Percentiles rank a stretch among this genome's conserved stretches.
Evolutionary conservation across 2,888 invertebrate genomes (phyloP).

Genomic region (Pristionchus arcanus): DNA sequence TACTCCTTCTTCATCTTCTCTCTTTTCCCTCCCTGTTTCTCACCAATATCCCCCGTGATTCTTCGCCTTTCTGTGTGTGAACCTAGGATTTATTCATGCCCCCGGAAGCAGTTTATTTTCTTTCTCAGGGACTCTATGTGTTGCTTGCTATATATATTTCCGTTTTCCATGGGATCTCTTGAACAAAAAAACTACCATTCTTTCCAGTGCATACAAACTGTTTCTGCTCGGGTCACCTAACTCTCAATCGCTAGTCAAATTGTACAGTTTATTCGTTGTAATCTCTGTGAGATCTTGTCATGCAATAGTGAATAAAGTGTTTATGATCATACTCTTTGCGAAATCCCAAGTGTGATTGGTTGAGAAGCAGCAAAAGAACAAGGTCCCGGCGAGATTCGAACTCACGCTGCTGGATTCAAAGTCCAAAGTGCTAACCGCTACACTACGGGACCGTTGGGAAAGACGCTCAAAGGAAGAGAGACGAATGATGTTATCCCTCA

Average conservation of each 20-base stretch:
- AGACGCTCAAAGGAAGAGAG: background rate
- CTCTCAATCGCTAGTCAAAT: conserved; percentile 29
- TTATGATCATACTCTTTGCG: background rate
- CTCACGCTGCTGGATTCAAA: conserved; percentile 43
- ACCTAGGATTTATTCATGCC: conserved; percentile 31
- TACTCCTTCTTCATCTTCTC: background rate
- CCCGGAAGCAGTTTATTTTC: background rate
- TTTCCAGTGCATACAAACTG: background rate
- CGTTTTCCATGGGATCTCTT: background rate
- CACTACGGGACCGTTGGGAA: conserved; percentile 31
- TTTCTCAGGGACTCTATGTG: background rate
- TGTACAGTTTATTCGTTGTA: conserved; percentile 21
- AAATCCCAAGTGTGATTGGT: too few relatives aligned
- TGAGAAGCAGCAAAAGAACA: background rate
- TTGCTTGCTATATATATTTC: conserved; percentile 21
- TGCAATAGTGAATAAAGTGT: conserved; percentile 20
- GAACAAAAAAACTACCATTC: background rate
- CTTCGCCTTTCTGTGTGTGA: conserved; percentile 37
- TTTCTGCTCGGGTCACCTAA: conserved; percentile 11
- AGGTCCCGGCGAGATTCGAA: conserved; percentile 45
- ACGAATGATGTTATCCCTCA: background rate
- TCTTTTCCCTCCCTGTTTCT: background rate
- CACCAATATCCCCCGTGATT: background rate
- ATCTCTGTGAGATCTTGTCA: conserved; percentile 39
- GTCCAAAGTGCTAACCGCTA: conserved; percentile 49